phyloP scores from a whole-genome alignment of 2,888 invertebrate species.

The Mactromeris polynyma region DNA sequence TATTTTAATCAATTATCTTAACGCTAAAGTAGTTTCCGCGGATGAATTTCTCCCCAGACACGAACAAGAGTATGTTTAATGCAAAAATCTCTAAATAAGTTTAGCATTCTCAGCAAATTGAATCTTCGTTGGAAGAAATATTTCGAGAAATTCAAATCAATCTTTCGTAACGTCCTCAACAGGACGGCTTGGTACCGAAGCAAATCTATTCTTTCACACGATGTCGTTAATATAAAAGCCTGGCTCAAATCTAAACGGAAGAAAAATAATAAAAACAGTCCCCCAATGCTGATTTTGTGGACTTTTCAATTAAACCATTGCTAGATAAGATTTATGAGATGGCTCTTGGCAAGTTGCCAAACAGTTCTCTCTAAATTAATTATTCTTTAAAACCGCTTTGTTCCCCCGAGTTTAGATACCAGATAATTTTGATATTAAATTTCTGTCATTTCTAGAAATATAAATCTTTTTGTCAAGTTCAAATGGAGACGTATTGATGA shows the following conservation, averaged over 20 bases:
- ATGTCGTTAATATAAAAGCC: slow-evolving; percentile 21
- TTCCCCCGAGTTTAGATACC: background rate
- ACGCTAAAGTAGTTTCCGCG: background rate
- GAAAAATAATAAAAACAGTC: slow-evolving; percentile 19
- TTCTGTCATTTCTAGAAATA: background rate
- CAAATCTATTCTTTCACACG: slow-evolving; percentile 17
- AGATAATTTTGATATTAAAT: slow-evolving; percentile 26
- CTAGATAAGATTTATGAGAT: slow-evolving; percentile 24
- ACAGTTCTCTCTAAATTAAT: slow-evolving; percentile 23
- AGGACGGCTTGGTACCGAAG: background rate
- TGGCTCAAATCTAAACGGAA: slow-evolving; percentile 16
- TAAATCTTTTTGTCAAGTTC: slow-evolving; percentile 6
- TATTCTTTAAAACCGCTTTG: slow-evolving; percentile 21
- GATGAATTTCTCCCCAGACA: background rate
- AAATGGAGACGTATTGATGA: background rate
- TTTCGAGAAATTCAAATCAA: background rate
- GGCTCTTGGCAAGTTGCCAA: slow-evolving; percentile 7
- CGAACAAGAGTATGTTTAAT: background rate
- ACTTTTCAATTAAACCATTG: slow-evolving; percentile 23
- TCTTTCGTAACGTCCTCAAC: background rate
- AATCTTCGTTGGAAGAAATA: background rate
- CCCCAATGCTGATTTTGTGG: slow-evolving; percentile 12
- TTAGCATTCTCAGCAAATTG: background rate
- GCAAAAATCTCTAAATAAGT: background rate
- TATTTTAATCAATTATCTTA: background rate